Conservation (phyloP, 2,888 invertebrate species). For the Synanthedon vespiformis region DNA sequence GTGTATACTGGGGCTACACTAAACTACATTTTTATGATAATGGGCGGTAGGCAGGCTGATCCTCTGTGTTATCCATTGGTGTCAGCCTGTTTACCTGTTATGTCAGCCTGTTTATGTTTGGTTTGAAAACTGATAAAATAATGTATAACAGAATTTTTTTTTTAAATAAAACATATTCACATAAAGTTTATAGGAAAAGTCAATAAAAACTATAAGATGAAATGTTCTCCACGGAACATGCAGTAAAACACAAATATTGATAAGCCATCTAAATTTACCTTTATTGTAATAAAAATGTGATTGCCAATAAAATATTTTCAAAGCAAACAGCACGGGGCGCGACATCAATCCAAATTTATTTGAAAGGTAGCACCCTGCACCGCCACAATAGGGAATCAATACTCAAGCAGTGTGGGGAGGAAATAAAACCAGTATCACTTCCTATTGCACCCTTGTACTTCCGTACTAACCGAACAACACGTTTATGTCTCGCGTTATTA, state of each 20-base stretch:
- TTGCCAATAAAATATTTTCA: conserved; percentile 28
- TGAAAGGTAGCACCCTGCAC: conserved; percentile 41
- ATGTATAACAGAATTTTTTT: too few species aligned
- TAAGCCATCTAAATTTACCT: conserved; percentile 3
- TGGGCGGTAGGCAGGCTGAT: too few species aligned
- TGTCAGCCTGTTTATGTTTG: too few species aligned
- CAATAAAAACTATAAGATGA: too few species aligned
- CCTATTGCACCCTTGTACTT: conserved; percentile 46
- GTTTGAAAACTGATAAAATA: too few species aligned
- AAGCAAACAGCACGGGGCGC: conserved; percentile 23
- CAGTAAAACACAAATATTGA: conserved; percentile 6
- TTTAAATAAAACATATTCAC: too few species aligned
- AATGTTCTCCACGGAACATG: too few species aligned
- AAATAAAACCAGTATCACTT: conserved; percentile 58
- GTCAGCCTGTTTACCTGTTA: too few species aligned
- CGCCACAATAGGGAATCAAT: conserved; percentile 52
- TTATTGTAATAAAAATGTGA: conserved; percentile 1
- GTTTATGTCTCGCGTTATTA: conserved; percentile 4
- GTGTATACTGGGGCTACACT: too few species aligned
- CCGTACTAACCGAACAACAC: conserved; percentile 15
- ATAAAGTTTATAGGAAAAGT: too few species aligned
- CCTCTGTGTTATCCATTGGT: too few species aligned
- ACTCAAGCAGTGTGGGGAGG: conserved; percentile 37
- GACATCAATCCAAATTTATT: conserved; percentile 49
- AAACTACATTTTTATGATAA: too few species aligned